These are phyloP conservation scores for Musca vetustissima DNA, from an alignment of 1,140 invertebrate species.

Conservation along the genomic window DNA sequence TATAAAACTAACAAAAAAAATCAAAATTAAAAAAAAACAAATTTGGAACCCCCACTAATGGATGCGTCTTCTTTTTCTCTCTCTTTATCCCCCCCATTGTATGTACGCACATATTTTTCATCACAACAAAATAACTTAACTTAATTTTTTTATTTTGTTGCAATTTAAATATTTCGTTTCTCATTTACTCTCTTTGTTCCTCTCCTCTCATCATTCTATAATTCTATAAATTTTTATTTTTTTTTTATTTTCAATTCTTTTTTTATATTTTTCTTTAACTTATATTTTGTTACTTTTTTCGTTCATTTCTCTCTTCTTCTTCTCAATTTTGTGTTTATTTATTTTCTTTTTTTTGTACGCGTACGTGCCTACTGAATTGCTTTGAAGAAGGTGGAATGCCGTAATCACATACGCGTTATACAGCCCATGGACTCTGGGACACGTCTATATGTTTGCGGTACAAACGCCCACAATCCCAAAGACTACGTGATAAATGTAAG, in stretches of 20 bases:
- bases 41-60: slow-evolving; percentile 20
- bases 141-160: no score
- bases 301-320: background rate
- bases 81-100: background rate
- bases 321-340: background rate
- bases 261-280: background rate
- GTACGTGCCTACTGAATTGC: slow-evolving; percentile 29
- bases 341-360: slow-evolving; percentile 8
- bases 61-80: slow-evolving; percentile 30
- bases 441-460: slow-evolving; percentile 80
- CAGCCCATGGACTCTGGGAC: slow-evolving; percentile 78
- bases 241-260: background rate
- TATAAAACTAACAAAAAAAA: slow-evolving; percentile 14
- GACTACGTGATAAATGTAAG: slow-evolving; percentile 83
- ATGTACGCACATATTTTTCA: background rate
- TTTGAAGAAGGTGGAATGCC: slow-evolving; percentile 75
- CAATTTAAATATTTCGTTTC: no score
- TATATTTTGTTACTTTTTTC: background rate
- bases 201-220: no score
- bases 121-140: no score
- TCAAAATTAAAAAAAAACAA: background rate
- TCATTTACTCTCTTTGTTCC: no score
- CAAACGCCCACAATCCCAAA: slow-evolving; percentile 83
- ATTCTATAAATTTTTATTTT: no score
- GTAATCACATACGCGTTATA: slow-evolving; percentile 81